Evolutionary conservation across 2,113 vertebrate species (phyloP), one percentile per base, ranked within the genome.

Genomic region (Carassius carassius): DNA sequence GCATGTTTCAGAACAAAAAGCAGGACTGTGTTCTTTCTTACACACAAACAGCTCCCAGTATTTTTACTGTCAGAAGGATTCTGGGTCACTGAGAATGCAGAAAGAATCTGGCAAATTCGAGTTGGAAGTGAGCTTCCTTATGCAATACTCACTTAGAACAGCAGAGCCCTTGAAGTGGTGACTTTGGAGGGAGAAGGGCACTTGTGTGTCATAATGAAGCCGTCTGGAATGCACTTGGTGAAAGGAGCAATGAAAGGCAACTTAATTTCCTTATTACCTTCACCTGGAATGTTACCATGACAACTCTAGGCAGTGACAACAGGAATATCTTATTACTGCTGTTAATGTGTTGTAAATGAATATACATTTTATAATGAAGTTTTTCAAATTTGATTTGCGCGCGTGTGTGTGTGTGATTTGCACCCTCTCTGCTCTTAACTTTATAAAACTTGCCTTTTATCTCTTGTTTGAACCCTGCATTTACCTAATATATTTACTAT

Each of bases 21-120:
- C 54, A 58, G 54, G 54, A 58, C 54, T 58, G 54, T 58, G 54
- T 60, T 60, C 56, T 60, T 60, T 60, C 56, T 60, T n/a, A 60
- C 56, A 60, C 3, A n/a, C 21, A 21, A 58, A 21, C 56, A 58
- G 6, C 19, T 58, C 54, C 7, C 14, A 17, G 7, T 54, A 29
- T 29, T 54, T 54, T 54, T 17, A 54, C 14, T 21, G 19, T 56
- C 17, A 56, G 54, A 21, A 17, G 3, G 17, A 19, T 56, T 56
- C 17, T 1, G 54, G 54, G 54, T 19, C 54, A 6, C 54, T 5
- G 54, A 19, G 17, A 19, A 58, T n/a, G 56, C 0, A 3, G 19
- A 0, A 21, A 58, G 2, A 58, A 6, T 21, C 2, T 3, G 8
- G 56, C 19, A n/a, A n/a, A 60, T 60, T 10, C 21, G 8, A 60